Evolutionary conservation across 2,113 vertebrate species (phyloP), one percentile per base, ranked within the genome.

Genomic region (Trochalopteron elliotii): DNA sequence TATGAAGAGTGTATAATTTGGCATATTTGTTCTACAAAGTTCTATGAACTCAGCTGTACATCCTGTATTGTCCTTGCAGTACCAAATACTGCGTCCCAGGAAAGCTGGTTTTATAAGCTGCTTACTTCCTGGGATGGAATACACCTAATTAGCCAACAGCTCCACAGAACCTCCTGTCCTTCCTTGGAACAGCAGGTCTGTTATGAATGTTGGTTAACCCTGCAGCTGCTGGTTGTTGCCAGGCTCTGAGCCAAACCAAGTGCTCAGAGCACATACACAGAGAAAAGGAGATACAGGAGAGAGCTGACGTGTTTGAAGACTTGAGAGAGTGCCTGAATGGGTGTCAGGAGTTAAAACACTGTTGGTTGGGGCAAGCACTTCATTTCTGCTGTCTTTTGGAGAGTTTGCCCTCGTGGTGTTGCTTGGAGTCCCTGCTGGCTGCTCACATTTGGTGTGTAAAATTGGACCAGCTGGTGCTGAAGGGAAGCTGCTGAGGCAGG

Each of bases 31-130:
- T 88, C 44, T n/a, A 40, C 39, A 25, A 22, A 70, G 44, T 67
- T 74, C 45, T 70, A 0, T 0, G 0, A 76, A 40, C 63, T 86
- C 30, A 5, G 64, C 71, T 68, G 90, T 68, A 81, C 85, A 84
- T 95, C 64, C 49, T 93, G 79, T 88, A 31, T 81, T 90, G 90
- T 75, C 39, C 76, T 88, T 44, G 53, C 64, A 22, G 87, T 31
- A 74, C 71, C 71, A 70, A 69, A 67, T 5, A 44, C n/a, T 0
- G 2, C 5, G 31, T 93, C 79, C 79, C 68, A 76, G 93, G 80
- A 94, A 89, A 83, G 92, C 79, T 84, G 83, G 35, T 90, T 88
- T 94, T 90, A 74, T 95, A 95, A 96, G 94, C 96, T 69, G 92
- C 93, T 96, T 94, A 93, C 72, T 91, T 94, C 74, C 81, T 85